Evolutionary conservation across 2,797 vertebrate species (phyloP).

Genomic region (Novumbra hubbsi): DNA sequence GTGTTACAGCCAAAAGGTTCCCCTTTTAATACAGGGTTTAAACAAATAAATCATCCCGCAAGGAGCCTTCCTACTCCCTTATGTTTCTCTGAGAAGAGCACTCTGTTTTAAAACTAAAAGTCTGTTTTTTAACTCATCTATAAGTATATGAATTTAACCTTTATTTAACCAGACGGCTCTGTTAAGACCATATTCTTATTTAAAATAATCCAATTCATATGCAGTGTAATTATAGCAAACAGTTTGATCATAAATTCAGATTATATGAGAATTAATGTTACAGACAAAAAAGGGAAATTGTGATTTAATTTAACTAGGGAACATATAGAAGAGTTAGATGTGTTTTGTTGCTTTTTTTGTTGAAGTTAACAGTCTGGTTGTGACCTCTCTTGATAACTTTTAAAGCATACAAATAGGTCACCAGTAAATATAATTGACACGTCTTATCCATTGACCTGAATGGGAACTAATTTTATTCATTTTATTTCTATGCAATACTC

Average conservation of each 20-base stretch:
- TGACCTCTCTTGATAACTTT: too few relatives aligned
- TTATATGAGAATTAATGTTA: neutral
- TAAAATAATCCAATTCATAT: neutral
- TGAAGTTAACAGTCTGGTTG: too few relatives aligned
- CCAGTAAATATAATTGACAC: too few relatives aligned
- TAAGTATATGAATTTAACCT: neutral
- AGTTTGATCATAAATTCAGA: neutral
- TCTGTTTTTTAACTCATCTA: neutral
- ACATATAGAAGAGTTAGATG: neutral
- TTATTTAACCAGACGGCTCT: neutral
- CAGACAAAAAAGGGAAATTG: neutral
- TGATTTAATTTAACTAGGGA: neutral
- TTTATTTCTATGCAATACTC: too few relatives aligned
- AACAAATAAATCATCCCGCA: slow-evolving; percentile 71
- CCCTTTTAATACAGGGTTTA: slow-evolving; percentile 64
- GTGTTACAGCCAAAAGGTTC: slow-evolving; percentile 74
- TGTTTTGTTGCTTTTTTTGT: too few relatives aligned
- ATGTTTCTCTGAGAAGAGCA: neutral
- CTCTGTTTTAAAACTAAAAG: neutral
- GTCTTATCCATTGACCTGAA: too few relatives aligned
- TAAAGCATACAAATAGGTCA: too few relatives aligned
- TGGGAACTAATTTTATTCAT: too few relatives aligned
- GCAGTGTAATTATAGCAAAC: neutral
- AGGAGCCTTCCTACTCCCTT: slow-evolving; percentile 42
- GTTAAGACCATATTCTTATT: neutral